These are phyloP conservation scores for Misgurnus anguillicaudatus DNA, from an alignment of 2,113 vertebrate genomes.

Conservation along the genomic window DNA sequence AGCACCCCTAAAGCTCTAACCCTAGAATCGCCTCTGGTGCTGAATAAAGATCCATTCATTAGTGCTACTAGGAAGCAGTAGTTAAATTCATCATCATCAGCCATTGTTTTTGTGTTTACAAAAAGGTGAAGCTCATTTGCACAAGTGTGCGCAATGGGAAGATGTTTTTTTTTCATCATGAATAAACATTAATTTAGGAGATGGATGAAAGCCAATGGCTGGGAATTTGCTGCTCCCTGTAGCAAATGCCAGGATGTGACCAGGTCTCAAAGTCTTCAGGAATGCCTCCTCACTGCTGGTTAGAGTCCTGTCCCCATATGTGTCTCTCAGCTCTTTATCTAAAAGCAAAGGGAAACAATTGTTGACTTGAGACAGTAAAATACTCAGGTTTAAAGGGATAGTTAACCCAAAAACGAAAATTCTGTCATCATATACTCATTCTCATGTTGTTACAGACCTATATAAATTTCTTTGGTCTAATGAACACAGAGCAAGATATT, in stretches of 20 bases:
- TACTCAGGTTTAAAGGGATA: not conserved
- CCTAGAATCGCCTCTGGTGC: too few relatives aligned
- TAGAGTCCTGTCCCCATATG: constrained; percentile 10
- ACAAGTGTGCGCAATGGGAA: constrained; percentile 33
- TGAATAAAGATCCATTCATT: constrained; percentile 14
- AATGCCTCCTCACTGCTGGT: constrained; percentile 28
- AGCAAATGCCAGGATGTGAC: constrained; percentile 36
- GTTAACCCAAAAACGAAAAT: too few relatives aligned
- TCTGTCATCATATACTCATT: too few relatives aligned
- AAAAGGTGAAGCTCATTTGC: constrained; percentile 40
- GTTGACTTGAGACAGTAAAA: constrained; percentile 1
- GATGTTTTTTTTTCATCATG: constrained; percentile 27
- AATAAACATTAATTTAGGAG: constrained; percentile 26
- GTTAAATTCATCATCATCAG: constrained; percentile 37
- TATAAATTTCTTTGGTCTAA: too few relatives aligned
- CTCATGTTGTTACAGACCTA: too few relatives aligned
- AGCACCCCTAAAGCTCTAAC: too few relatives aligned
- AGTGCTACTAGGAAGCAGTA: constrained; percentile 34
- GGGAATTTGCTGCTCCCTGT: constrained; percentile 43
- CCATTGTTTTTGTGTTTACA: constrained; percentile 30
- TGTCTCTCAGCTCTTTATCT: constrained; percentile 22
- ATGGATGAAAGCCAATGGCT: constrained; percentile 31
- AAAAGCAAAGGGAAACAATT: constrained; percentile 3
- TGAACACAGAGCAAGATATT: too few relatives aligned
- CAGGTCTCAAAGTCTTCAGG: constrained; percentile 21